Evolutionary conservation across 2,888 invertebrate species (phyloP).

Genomic region (Shargacucullia verbasci): DNA sequence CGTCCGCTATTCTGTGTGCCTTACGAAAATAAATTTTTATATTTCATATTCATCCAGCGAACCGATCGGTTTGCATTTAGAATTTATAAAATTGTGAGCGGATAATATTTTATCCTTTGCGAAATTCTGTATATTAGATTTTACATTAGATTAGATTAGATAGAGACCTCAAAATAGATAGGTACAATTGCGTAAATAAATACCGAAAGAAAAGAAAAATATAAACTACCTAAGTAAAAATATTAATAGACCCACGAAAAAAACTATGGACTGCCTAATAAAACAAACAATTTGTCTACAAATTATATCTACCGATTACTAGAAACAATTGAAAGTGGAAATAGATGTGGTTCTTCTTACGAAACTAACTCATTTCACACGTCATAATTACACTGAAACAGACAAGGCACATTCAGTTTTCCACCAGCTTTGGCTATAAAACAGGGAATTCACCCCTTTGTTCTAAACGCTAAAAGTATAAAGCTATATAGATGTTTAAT

Average conservation of each 20-base stretch:
- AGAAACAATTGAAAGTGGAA: slow-evolving; percentile 8
- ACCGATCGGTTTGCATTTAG: not conserved
- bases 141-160: no score
- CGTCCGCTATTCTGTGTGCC: slow-evolving; percentile 44
- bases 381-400: slow-evolving; percentile 21
- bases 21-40: slow-evolving; percentile 29
- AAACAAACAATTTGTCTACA: slow-evolving; percentile 6
- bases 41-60: slow-evolving; percentile 24
- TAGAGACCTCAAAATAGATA: not conserved
- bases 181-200: not conserved
- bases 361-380: slow-evolving; percentile 8
- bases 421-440: slow-evolving; percentile 39
- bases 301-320: slow-evolving; percentile 5
- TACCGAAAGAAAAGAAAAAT: not conserved
- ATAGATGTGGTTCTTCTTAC: slow-evolving; percentile 4
- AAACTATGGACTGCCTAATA: not conserved
- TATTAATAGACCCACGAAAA: not conserved
- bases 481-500: slow-evolving; percentile 44
- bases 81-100: not conserved
- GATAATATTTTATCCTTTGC: not conserved
- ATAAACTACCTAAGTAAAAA: not conserved
- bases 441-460: slow-evolving; percentile 31
- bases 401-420: slow-evolving; percentile 27
- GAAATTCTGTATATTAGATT: no score
- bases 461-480: slow-evolving; percentile 14